Conservation (phyloP, 2,113 vertebrate species). For the Tragelaphus buxtoni region DNA sequence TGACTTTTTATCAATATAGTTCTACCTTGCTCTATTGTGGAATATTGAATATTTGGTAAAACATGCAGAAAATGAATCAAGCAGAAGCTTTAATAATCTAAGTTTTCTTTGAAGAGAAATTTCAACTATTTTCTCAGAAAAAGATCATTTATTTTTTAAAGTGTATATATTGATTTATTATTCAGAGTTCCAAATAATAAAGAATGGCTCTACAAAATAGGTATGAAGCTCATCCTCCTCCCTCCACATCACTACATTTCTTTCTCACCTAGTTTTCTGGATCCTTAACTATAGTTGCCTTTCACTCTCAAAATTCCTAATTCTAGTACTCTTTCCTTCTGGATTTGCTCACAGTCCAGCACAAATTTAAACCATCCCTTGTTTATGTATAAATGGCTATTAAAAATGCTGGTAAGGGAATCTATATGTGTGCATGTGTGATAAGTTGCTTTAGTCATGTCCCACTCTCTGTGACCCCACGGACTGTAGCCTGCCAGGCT, state of each 20-base stretch:
- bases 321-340: not conserved
- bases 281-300: not conserved
- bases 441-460: too few species aligned
- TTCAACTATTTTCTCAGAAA: not conserved
- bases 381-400: not conserved
- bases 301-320: not conserved
- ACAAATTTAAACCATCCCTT: not conserved
- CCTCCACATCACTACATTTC: accelerated
- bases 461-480: too few species aligned
- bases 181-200: not conserved
- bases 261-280: not conserved
- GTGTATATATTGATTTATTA: not conserved
- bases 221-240: not conserved
- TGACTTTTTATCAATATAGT: not conserved
- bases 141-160: not conserved
- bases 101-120: not conserved
- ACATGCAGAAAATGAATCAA: not conserved
- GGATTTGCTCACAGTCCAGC: not conserved
- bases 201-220: not conserved
- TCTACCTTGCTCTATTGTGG: not conserved
- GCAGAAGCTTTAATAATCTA: not conserved
- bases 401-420: not conserved
- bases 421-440: not conserved
- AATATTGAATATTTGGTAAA: not conserved
- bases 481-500: too few species aligned